Conservation (phyloP, 2,888 invertebrate species). For the Nebria brevicollis region DNA sequence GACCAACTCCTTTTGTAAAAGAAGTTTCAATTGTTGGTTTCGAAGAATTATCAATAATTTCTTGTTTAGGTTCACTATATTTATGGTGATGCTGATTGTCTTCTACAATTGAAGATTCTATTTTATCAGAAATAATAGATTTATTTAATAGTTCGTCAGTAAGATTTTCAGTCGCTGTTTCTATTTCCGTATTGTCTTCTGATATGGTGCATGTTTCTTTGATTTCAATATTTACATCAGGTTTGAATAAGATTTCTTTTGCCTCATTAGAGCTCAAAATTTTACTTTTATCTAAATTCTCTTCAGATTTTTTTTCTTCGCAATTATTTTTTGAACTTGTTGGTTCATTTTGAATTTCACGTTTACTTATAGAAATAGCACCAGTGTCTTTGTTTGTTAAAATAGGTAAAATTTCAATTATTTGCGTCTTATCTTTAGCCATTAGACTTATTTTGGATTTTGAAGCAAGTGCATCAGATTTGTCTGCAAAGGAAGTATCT, state of each 20-base stretch:
- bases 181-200: not conserved
- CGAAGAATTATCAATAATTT: no score
- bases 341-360: no score
- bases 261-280: not conserved
- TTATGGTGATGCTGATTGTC: not conserved
- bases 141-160: not conserved
- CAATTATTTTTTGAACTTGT: not conserved
- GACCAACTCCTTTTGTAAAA: conserved; percentile 3
- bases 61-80: not conserved
- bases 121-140: not conserved
- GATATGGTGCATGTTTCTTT: conserved; percentile 38
- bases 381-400: not conserved
- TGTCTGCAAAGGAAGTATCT: not conserved
- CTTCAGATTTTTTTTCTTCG: not conserved
- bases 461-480: not conserved
- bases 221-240: conserved; percentile 39
- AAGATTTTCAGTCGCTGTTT: not conserved
- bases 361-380: not conserved
- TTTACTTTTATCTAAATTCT: not conserved
- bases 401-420: not conserved
- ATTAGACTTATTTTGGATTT: not conserved
- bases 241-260: not conserved
- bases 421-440: not conserved
- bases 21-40: no score
- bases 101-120: not conserved